Evolutionary conservation across 2,797 vertebrate genomes (phyloP).

Genomic region (Diglossa cyanea): DNA sequence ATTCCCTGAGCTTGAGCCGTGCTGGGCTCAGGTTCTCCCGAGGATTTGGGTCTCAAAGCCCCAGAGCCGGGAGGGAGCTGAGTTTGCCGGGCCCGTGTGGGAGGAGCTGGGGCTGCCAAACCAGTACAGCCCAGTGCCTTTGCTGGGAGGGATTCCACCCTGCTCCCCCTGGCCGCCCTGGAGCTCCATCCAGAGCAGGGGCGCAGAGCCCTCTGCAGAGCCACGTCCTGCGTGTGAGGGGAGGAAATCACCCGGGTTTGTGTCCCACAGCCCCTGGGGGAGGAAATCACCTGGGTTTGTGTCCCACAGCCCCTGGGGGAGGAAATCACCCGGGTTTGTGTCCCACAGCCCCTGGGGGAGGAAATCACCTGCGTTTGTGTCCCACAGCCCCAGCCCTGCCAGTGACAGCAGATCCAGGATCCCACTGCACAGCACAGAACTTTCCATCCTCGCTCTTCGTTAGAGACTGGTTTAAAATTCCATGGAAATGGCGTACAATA

Average conservation of each 20-base stretch:
- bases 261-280: no score
- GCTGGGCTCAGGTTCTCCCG: neutral
- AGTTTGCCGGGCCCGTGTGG: neutral
- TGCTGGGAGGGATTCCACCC: neutral
- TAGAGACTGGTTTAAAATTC: neutral
- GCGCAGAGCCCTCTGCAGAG: neutral
- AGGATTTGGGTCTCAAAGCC: neutral
- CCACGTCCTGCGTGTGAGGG: neutral
- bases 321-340: no score
- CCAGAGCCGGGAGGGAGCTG: neutral
- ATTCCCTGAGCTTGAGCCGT: accelerated
- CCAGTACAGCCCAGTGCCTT: neutral
- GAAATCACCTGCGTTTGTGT: neutral
- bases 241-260: neutral
- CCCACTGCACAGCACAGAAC: neutral
- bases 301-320: no score
- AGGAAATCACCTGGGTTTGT: no score
- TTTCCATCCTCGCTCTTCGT: neutral
- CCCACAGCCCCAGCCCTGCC: neutral
- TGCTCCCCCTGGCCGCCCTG: neutral
- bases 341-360: no score
- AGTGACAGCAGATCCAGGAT: neutral
- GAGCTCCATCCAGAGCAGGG: neutral
- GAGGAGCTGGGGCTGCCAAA: neutral
- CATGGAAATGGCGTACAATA: neutral